These are phyloP conservation scores for Hydropotes inermis DNA, from an alignment of 2,113 vertebrate genomes.

Conservation along the genomic window DNA sequence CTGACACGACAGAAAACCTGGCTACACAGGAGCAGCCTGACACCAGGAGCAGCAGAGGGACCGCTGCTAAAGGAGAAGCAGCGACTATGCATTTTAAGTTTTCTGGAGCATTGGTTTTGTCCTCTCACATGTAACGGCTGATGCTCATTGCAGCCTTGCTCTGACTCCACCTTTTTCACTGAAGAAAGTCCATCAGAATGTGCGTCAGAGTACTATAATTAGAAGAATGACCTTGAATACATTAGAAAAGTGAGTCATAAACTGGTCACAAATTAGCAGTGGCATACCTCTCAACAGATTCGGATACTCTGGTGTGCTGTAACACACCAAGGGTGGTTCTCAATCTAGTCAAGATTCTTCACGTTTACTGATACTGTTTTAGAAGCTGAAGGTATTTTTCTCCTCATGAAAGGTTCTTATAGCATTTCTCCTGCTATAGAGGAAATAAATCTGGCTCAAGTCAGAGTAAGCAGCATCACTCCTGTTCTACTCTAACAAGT, in stretches of 20 bases:
- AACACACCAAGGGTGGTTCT: background rate
- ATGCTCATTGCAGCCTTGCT: background rate
- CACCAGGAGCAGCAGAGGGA: background rate
- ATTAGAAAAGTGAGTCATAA: background rate
- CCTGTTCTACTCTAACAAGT: background rate
- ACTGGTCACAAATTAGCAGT: background rate
- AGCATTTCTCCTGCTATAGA: background rate
- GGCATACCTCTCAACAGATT: background rate
- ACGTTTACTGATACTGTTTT: background rate
- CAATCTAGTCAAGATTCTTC: background rate
- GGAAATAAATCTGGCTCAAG: conserved; percentile 32
- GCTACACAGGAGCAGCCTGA: background rate
- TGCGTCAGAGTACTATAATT: background rate
- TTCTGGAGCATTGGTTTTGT: background rate
- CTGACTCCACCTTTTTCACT: background rate
- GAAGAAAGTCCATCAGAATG: background rate
- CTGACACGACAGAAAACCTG: background rate
- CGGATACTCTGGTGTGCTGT: background rate
- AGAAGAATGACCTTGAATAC: background rate
- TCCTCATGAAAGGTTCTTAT: background rate
- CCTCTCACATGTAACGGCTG: background rate
- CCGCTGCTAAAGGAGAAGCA: background rate
- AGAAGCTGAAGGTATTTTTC: background rate
- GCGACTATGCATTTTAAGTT: accelerated
- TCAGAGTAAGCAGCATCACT: conserved; percentile 16